These are phyloP conservation scores for Melanotaenia trifasciata DNA, from an alignment of 2,797 vertebrate species.

Conservation along the genomic window DNA sequence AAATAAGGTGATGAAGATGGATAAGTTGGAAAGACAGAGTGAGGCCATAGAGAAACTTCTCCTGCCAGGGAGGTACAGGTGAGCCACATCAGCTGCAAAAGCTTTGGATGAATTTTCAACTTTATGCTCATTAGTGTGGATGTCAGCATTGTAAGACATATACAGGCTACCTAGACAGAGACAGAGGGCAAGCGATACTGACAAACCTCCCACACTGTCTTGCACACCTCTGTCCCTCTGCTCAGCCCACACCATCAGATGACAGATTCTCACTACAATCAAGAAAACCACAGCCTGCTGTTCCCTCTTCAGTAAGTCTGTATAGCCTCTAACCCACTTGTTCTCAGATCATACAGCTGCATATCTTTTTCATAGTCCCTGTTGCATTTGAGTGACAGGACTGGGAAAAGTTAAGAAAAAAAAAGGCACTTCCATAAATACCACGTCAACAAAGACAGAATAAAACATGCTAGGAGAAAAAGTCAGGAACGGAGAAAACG, in stretches of 20 bases:
- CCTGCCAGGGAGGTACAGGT: not conserved
- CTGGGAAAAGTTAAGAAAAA: conserved; percentile 1
- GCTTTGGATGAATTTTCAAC: conserved; percentile 4
- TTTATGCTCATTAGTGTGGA: conserved; percentile 5
- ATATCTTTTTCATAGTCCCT: conserved; percentile 57
- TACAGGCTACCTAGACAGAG: conserved; percentile 45
- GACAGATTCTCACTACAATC: conserved; percentile 57
- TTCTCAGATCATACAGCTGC: conserved; percentile 61
- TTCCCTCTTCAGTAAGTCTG: conserved; percentile 49
- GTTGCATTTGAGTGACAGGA: conserved; percentile 73
- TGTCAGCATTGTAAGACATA: conserved; percentile 16
- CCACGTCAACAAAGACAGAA: conserved; percentile 61
- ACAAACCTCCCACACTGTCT: conserved; percentile 64
- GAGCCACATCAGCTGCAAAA: conserved; percentile 3
- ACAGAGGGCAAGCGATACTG: conserved; percentile 45
- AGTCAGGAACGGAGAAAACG: conserved; percentile 48
- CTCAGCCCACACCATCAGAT: conserved; percentile 63
- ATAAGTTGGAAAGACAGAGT: not conserved
- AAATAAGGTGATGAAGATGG: not conserved
- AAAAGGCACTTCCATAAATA: conserved; percentile 69
- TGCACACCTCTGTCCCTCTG: conserved; percentile 51
- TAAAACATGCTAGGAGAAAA: conserved; percentile 55
- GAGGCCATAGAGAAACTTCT: not conserved
- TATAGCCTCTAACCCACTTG: conserved; percentile 59
- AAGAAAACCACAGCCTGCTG: conserved; percentile 59